Evolutionary conservation across 2,113 vertebrate genomes (phyloP), one percentile per base, ranked within the genome.

Genomic region (Eulacestoma nigropectus): DNA sequence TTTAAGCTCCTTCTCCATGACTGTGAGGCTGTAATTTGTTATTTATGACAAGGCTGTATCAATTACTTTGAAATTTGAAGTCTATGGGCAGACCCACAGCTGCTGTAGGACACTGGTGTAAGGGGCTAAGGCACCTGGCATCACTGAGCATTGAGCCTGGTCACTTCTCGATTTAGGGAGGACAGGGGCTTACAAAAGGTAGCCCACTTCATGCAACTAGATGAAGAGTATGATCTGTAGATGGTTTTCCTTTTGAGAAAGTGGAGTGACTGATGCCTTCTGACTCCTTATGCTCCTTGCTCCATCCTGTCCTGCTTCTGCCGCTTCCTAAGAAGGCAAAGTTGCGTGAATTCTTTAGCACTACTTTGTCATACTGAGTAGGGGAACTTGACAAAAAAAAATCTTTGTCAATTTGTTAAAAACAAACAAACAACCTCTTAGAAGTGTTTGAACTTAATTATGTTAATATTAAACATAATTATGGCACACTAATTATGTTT

Each of bases 381-480:
- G 42, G 30, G 35, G 46, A 87, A 78, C 56, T 26, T 67, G 32
- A 75, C 37, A 63, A 87, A 78, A 33, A 33, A 74, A 62, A 87
- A 74, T 80, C 59, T 82, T 79, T 76, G 29, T 77, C 50, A 27
- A 20, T 91, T 87, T 91, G 33, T 89, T 62, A 55, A 68, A 94
- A 87, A 67, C 25, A 64, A 87, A 5, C 35, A 80, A 89, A 3
- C 42, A 78, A 62, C 27, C 46, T 80, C 88, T 88, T 83, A 50
- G 59, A 90, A 95, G 23, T 80, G 62, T 83, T 88, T 65, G 47
- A 73, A 90, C 63, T 92, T 88, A 91, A 82, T 91, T 84, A 87
- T 63, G 56, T 91, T 95, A 89, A 64, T 91, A 68, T 47, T 68
- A 78, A 93, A 82, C 44, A 79, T 91, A 82, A 87, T 90, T 90